Evolutionary conservation across 2,888 invertebrate genomes (phyloP), one percentile per base, ranked within the genome.

Genomic region (Drosophila mettleri): DNA sequence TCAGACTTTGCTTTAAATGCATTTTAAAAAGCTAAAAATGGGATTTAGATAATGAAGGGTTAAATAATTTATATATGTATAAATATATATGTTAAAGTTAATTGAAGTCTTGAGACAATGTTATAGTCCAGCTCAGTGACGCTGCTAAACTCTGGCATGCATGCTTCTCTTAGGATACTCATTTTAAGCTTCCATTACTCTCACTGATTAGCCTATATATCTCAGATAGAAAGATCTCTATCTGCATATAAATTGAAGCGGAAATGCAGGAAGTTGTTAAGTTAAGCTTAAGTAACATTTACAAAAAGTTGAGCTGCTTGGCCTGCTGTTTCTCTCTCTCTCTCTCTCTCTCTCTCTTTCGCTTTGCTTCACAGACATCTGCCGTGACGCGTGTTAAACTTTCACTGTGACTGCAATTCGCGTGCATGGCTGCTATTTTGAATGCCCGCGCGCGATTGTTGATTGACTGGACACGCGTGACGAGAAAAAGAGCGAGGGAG

Each of bases 391-490:
- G 73, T 77, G 73, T 77, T 72, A 49, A 80, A 49, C 77, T 81
- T 80, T 80, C 78, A 63, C 63, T 74, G 65, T 41, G 39, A 38
- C 60, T 10, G 20, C 10, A 61, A 84, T 86, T 83, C 78, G 87
- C 81, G 81, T 81, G 81, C 60, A 68, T 51, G 64, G 34, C 61
- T 41, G 87, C 78, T 84, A 84, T 80, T 86, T 76, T 83, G 84
- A 78, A 80, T 80, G 81, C 55, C 61, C 61, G 31, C 51, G 29
- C 22, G 59, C 43, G 38, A 68, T 55, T 51, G 78, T 60, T 83
- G 69, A 80, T 70, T 78, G 72, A 46, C 62, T 69, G 81, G 87
- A 81, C 74, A 84, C 85, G 78, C 80, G 87, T 78, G 74, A 67
- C 60, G 59, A 69, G 31, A 8, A 16, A 33, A 3, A 2, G 22